phyloP scores from a whole-genome alignment of 2,113 vertebrate genomes.

The Cottus gobio region DNA sequence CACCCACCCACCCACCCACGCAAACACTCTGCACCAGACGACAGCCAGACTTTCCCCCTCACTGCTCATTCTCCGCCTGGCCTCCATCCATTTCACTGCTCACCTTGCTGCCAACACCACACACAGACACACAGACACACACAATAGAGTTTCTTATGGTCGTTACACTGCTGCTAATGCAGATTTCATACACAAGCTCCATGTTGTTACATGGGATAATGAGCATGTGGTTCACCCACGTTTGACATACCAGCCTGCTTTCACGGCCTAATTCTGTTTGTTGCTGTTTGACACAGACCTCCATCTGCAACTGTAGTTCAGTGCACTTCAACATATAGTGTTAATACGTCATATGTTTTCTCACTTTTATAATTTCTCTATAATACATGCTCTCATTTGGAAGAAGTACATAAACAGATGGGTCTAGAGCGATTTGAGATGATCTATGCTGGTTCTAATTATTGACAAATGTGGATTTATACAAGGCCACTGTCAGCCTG shows the following conservation, averaged over 20 bases:
- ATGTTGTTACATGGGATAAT: conserved; percentile 13
- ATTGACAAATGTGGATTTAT: not conserved
- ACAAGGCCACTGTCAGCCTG: not conserved
- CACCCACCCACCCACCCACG: not conserved
- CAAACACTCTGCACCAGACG: not conserved
- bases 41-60: conserved; percentile 17
- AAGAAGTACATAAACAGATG: not conserved
- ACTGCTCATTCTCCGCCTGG: conserved; percentile 6
- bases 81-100: conserved; percentile 7
- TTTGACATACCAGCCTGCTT: not conserved
- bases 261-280: conserved; percentile 7
- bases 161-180: not conserved
- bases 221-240: conserved; percentile 3
- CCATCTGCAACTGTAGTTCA: not conserved
- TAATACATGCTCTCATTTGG: not conserved
- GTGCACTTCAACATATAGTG: not conserved
- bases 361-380: not conserved
- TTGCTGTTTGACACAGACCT: conserved; percentile 1
- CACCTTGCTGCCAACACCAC: conserved; percentile 7
- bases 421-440: not conserved
- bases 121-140: not conserved
- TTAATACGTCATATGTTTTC: not conserved
- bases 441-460: not conserved
- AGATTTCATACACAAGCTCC: conserved; percentile 17
- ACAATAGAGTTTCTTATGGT: conserved; percentile 12